Percentiles rank a stretch among this genome's conserved stretches.
These are phyloP conservation scores for Siniperca scherzeri DNA, from an alignment of 2,797 vertebrate species.

Conservation along the genomic window DNA sequence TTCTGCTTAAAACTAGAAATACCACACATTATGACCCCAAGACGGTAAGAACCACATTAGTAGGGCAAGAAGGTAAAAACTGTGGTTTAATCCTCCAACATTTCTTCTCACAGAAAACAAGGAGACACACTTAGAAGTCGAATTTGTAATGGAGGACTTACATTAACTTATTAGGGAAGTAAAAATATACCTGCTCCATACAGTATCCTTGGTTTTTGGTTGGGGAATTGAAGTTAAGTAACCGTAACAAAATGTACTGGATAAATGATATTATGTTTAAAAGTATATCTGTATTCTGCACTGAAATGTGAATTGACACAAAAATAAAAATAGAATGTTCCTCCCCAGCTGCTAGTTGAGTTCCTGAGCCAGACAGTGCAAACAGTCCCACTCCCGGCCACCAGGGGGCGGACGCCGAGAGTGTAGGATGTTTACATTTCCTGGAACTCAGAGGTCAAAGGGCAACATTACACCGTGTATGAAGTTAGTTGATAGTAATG, in stretches of 20 bases:
- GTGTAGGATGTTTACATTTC: constrained; percentile 99
- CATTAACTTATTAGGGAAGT: neutral
- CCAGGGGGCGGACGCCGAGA: constrained; percentile 94
- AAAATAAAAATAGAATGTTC: neutral
- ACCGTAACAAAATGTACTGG: neutral
- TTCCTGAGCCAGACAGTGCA: constrained; percentile 94
- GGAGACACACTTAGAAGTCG: no score
- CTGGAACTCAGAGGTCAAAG: constrained; percentile 87
- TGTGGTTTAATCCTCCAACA: neutral
- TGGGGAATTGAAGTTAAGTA: neutral
- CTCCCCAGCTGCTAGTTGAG: constrained; percentile 16
- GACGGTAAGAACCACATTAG: neutral
- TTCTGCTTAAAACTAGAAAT: neutral
- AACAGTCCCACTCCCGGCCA: constrained; percentile 98
- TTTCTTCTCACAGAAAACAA: neutral
- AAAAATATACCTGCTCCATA: neutral
- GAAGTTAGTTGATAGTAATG: neutral
- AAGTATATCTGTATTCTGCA: neutral
- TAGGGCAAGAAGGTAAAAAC: neutral
- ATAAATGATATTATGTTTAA: neutral
- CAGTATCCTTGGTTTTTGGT: neutral
- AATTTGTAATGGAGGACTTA: neutral
- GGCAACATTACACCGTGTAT: neutral
- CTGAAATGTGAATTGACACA: neutral
- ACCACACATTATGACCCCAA: neutral